phyloP scores from a whole-genome alignment of 2,113 vertebrate genomes.

The Sinocyclocheilus rhinocerous region DNA sequence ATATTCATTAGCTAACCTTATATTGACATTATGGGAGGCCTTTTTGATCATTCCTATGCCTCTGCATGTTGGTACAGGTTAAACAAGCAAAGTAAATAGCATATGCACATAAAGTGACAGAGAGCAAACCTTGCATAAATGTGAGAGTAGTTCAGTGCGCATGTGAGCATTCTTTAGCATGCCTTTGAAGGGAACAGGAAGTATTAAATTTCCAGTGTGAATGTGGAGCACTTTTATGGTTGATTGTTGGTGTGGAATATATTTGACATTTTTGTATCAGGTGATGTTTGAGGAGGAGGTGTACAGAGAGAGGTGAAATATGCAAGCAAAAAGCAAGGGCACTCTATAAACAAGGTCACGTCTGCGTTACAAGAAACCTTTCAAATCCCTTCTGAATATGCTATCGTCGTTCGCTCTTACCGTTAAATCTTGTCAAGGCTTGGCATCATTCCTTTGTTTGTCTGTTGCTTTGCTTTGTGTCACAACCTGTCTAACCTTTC shows the following conservation, averaged over 20 bases:
- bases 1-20: not conserved
- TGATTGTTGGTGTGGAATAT: constrained; percentile 30
- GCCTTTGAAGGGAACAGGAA: constrained; percentile 27
- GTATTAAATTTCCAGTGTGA: constrained; percentile 22
- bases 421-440: not conserved
- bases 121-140: not conserved
- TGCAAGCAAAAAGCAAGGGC: constrained; percentile 19
- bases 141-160: constrained; percentile 1
- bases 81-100: not conserved
- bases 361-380: constrained; percentile 25
- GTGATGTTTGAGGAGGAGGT: constrained; percentile 3
- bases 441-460: not conserved
- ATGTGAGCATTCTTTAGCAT: not conserved
- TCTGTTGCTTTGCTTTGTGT: not conserved
- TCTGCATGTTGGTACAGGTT: constrained; percentile 1
- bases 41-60: not conserved
- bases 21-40: not conserved
- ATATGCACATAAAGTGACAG: not conserved
- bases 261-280: constrained; percentile 32
- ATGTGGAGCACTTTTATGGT: not conserved
- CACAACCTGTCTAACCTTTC: constrained; percentile 21
- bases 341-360: constrained; percentile 42
- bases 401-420: not conserved
- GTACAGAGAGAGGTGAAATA: not conserved
- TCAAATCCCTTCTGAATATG: constrained; percentile 32